Evolutionary conservation across 2,888 invertebrate genomes (phyloP).

Genomic region (Aelia acuminata): DNA sequence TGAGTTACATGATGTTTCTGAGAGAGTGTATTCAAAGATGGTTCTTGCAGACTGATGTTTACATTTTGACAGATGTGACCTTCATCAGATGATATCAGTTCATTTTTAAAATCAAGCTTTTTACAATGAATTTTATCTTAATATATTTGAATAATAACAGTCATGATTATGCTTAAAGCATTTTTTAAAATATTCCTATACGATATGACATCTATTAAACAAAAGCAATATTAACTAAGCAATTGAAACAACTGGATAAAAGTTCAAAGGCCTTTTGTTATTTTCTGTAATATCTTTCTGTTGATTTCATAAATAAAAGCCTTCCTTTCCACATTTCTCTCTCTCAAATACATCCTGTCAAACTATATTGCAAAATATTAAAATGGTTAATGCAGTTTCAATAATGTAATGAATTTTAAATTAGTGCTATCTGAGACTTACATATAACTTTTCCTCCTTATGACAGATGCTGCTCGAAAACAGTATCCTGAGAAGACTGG

Average conservation of each 20-base stretch:
- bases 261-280: not conserved
- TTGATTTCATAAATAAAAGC: not conserved
- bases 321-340: not conserved
- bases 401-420: not conserved
- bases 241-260: not conserved
- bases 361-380: not conserved
- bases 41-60: not conserved
- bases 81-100: not conserved
- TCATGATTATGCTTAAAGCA: not conserved
- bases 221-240: too few relatives aligned
- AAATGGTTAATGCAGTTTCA: not conserved
- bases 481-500: slow-evolving; percentile 37
- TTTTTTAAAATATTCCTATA: not conserved
- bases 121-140: too few relatives aligned
- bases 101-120: too few relatives aligned
- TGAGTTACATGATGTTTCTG: not conserved
- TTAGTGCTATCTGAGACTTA: not conserved
- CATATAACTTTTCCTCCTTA: not conserved
- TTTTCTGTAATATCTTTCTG: not conserved
- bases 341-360: not conserved
- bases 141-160: too few relatives aligned
- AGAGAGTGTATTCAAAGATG: not conserved
- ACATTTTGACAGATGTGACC: not conserved
- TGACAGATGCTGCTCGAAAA: slow-evolving; percentile 30
- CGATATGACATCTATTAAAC: too few relatives aligned